Evolutionary conservation across 1,140 invertebrate genomes (phyloP).

Genomic region (Drosophila auraria): DNA sequence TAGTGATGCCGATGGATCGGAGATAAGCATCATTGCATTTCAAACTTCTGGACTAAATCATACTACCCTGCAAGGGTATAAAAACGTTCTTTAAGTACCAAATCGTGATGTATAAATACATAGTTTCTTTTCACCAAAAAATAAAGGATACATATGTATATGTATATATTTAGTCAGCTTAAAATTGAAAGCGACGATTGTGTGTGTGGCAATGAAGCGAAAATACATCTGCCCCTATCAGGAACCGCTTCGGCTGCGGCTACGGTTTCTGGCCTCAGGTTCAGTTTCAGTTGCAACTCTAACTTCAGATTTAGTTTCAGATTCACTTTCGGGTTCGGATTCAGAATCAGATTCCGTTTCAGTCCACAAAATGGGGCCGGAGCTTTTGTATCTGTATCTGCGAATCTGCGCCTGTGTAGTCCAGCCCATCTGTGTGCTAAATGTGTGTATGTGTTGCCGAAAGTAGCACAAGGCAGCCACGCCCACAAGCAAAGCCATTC

Average conservation of each 20-base stretch:
- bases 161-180: background rate
- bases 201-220: background rate
- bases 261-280: slow-evolving; percentile 11
- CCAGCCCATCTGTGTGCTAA: slow-evolving; percentile 8
- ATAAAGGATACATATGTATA: background rate
- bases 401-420: slow-evolving; percentile 26
- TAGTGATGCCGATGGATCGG: no score
- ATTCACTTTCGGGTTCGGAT: slow-evolving; percentile 21
- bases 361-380: slow-evolving; percentile 63
- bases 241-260: slow-evolving; percentile 12
- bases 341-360: slow-evolving; percentile 35
- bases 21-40: no score
- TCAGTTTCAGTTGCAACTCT: slow-evolving; percentile 1
- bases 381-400: slow-evolving; percentile 35
- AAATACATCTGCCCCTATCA: background rate
- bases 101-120: background rate
- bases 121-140: background rate
- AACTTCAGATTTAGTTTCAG: slow-evolving; percentile 22
- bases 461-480: slow-evolving; percentile 77
- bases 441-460: slow-evolving; percentile 35
- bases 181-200: background rate
- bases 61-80: no score
- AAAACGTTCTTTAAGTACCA: background rate
- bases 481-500: slow-evolving; percentile 47
- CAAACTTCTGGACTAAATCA: no score